Evolutionary conservation across 92 coral and sea anemone species (phyloP).

Genomic region (Bergia sp.): DNA sequence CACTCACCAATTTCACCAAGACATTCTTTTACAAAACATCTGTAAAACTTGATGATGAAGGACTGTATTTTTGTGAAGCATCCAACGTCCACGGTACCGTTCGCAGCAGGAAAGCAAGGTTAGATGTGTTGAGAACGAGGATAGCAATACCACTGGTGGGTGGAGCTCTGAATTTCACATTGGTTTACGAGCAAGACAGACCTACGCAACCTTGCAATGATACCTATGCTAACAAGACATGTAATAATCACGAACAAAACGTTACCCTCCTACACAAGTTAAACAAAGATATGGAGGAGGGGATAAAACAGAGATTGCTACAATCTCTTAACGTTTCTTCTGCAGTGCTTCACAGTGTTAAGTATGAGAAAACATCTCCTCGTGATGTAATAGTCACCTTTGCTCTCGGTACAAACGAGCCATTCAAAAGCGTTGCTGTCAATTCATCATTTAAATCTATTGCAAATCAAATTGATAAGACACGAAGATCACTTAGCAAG

Average conservation of each 20-base stretch:
- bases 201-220: neutral
- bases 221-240: neutral
- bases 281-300: neutral
- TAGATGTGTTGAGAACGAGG: constrained; percentile 37
- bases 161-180: constrained; percentile 2
- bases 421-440: neutral
- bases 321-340: constrained; percentile 2
- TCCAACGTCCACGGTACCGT: constrained; percentile 42
- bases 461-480: constrained; percentile 6
- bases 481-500: constrained; percentile 29
- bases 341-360: neutral
- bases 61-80: constrained; percentile 53
- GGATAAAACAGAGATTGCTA: neutral
- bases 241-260: neutral
- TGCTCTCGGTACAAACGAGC: constrained; percentile 19
- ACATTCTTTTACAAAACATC: constrained; percentile 6
- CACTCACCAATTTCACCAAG: constrained; percentile 2
- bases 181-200: neutral
- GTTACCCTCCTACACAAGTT: neutral
- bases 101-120: constrained; percentile 50
- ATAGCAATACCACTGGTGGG: constrained; percentile 48
- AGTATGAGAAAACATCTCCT: neutral
- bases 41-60: constrained; percentile 27
- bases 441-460: neutral
- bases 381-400: neutral